Percentiles rank a stretch among this genome's conserved stretches.
Evolutionary conservation across 1,140 invertebrate genomes (phyloP).

Genomic region (Lasioglossum albipes): DNA sequence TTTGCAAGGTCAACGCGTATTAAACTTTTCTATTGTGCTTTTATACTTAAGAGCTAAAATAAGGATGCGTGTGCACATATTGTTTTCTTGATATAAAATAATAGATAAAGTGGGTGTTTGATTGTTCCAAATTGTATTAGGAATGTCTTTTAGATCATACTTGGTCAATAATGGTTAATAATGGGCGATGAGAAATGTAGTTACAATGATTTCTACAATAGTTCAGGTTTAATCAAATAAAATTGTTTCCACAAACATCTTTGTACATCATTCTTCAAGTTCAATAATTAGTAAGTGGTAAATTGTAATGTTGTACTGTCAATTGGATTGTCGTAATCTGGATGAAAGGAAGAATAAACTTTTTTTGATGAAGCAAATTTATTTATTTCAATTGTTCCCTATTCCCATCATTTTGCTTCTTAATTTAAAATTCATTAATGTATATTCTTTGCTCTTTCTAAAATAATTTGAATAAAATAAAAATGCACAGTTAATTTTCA

Average conservation of each 20-base stretch:
- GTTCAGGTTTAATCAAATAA: conserved; percentile 72
- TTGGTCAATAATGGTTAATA: conserved; percentile 45
- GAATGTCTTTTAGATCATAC: conserved; percentile 48
- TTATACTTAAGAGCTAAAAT: conserved; percentile 40
- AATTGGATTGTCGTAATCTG: too few species aligned
- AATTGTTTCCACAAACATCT: conserved; percentile 73
- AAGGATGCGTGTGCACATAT: conserved; percentile 35
- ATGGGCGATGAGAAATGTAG: conserved; percentile 61
- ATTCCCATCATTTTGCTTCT: too few species aligned
- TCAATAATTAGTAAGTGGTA: too few species aligned
- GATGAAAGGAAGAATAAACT: too few species aligned
- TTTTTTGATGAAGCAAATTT: too few species aligned
- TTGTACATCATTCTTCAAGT: background rate
- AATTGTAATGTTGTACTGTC: too few species aligned
- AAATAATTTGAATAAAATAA: background rate
- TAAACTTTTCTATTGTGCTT: conserved; percentile 41
- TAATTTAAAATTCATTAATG: too few species aligned
- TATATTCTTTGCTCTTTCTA: too few species aligned
- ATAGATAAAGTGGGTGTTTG: conserved; percentile 24
- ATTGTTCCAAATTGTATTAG: conserved; percentile 39
- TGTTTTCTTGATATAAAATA: conserved; percentile 19
- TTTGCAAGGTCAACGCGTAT: conserved; percentile 34
- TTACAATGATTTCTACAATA: conserved; percentile 39
- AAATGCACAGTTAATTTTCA: background rate
- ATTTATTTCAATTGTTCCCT: too few species aligned